phyloP scores from a whole-genome alignment of 2,888 invertebrate genomes.

The Nomada goodeniana region DNA sequence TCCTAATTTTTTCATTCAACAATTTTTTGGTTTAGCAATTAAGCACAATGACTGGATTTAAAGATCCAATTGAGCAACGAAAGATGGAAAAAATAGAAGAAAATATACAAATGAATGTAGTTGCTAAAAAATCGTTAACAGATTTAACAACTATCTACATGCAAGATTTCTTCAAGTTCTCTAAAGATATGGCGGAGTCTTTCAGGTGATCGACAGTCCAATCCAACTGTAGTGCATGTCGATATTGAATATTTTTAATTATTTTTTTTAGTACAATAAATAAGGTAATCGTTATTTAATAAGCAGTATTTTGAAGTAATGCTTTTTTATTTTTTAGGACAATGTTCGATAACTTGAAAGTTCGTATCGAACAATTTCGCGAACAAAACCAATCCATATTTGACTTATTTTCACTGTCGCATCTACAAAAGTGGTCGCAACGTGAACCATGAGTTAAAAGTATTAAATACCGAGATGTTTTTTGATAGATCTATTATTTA shows the following conservation, averaged over 20 bases:
- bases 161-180: constrained; percentile 82
- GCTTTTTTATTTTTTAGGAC: constrained; percentile 36
- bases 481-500: constrained; percentile 26
- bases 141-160: constrained; percentile 84
- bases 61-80: constrained; percentile 49
- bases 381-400: constrained; percentile 32
- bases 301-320: neutral
- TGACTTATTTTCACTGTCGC: constrained; percentile 27
- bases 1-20: neutral
- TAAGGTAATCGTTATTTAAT: neutral
- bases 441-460: constrained; percentile 27
- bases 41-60: constrained; percentile 70
- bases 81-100: constrained; percentile 58
- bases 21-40: constrained; percentile 70
- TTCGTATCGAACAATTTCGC: constrained; percentile 27
- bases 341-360: constrained; percentile 35
- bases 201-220: constrained; percentile 68
- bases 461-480: constrained; percentile 15
- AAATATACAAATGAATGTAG: constrained; percentile 70
- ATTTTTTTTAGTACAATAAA: neutral
- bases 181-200: constrained; percentile 67
- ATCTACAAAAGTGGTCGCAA: constrained; percentile 32
- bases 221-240: neutral
- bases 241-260: neutral
- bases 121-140: constrained; percentile 82